Base-by-base conservation (phyloP, 2,113 vertebrate species). In the Vidua macroura region DNA sequence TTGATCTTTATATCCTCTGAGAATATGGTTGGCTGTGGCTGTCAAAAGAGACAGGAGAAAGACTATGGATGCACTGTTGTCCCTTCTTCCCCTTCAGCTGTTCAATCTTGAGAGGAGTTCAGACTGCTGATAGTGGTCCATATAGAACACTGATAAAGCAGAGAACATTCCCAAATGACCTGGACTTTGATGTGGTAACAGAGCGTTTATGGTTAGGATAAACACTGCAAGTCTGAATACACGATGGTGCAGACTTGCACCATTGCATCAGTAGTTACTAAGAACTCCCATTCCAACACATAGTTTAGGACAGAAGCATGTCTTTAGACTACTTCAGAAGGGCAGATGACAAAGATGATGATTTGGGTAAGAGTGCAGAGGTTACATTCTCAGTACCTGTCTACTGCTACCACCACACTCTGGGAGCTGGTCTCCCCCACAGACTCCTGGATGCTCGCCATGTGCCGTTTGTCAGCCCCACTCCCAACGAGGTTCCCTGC, bases 361-460 rank as follows among this genome's bases (percentile, higher is more conserved):
- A 23, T 25, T 55, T 13, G 33, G 74, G 35, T 4, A 41, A 13
- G 48, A 75, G 63, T 24, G 19, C 43, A 63, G 35, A 52, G n/a
- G 59, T 64, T 15, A 63, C 25, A 62, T 7, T 64, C 13, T 37
- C 44, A 15, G 97, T 97, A 99, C 99, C 99, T 98, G 97, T 99
- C 99, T 11, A 99, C 99, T 60, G 99, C 99, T 13, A 99, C 99
- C 22, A 99, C 99, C 43, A 99, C 99, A 31, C 99, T 99, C 98
- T 99, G 99, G 1, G 99, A 99, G 94, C 99, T 99, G 94, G 99
- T 99, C 96, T 99, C 99, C 73, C 99, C 99, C 23, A 99, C 99
- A 0, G 99, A 99, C 95, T 99, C 99, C 95, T 99, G 99, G 96
- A 99, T 98, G 94, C 99, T 99, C 55, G 98, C 99, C 98, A 99